A percentile compares a stretch with the other conserved stretches of the same genome.
Conservation (phyloP, 2,888 invertebrate genomes). For the Acleris sparsana region DNA sequence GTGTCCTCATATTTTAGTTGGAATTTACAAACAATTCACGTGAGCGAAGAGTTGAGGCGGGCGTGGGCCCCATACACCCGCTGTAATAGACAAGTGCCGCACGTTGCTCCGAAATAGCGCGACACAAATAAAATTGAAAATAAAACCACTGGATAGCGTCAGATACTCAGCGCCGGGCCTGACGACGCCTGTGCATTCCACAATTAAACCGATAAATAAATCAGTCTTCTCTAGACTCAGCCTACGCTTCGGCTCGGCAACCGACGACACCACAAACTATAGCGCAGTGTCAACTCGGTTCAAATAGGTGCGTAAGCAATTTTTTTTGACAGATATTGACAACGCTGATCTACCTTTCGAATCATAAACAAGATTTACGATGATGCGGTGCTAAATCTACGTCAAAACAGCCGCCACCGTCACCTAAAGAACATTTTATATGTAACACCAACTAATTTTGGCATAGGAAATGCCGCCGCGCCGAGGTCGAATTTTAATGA, state of each 20-base stretch:
- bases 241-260: slow-evolving; percentile 29
- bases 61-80: slow-evolving; percentile 70
- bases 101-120: slow-evolving; percentile 79
- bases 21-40: slow-evolving; percentile 44
- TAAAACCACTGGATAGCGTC: slow-evolving; percentile 78
- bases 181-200: slow-evolving; percentile 58
- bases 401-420: slow-evolving; percentile 27
- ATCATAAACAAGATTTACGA: slow-evolving; percentile 26
- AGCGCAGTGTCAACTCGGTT: slow-evolving; percentile 30
- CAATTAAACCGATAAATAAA: slow-evolving; percentile 57
- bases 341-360: slow-evolving; percentile 13
- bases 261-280: slow-evolving; percentile 31
- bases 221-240: slow-evolving; percentile 46
- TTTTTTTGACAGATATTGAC: slow-evolving; percentile 28
- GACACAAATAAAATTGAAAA: slow-evolving; percentile 83
- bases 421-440: slow-evolving; percentile 37
- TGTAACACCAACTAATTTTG: slow-evolving; percentile 43
- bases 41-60: slow-evolving; percentile 53
- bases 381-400: slow-evolving; percentile 25
- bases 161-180: slow-evolving; percentile 68
- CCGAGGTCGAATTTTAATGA: slow-evolving; percentile 52
- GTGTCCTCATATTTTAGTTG: slow-evolving; percentile 35
- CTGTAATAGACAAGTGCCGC: slow-evolving; percentile 78
- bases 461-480: slow-evolving; percentile 56
- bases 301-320: slow-evolving; percentile 9